These are phyloP conservation scores for Silurus asotus DNA, from an alignment of 2,113 vertebrate genomes.

Conservation along the genomic window DNA sequence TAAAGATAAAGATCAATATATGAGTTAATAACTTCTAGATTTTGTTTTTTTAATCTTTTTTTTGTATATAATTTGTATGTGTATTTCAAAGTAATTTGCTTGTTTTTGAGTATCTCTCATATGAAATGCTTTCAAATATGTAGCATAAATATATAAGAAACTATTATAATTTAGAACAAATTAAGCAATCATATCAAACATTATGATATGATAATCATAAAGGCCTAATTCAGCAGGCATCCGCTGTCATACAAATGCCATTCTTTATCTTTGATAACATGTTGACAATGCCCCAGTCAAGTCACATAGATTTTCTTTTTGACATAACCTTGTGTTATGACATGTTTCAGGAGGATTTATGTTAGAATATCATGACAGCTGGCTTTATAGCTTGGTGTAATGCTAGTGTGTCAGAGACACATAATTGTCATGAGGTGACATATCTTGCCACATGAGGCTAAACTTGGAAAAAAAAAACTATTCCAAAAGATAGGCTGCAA, in stretches of 20 bases:
- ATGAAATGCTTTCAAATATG: no score
- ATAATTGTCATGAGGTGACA: conserved; percentile 1
- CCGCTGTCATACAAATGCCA: neutral
- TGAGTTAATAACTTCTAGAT: no score
- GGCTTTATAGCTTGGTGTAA: neutral
- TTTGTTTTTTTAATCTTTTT: no score
- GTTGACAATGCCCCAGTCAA: neutral
- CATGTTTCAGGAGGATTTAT: neutral
- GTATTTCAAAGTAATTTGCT: no score
- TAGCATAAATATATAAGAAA: neutral
- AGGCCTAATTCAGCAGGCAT: neutral
- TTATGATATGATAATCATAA: neutral
- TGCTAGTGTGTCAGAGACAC: neutral
- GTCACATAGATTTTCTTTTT: neutral
- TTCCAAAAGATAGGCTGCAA: neutral
- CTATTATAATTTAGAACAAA: neutral
- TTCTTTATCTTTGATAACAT: neutral
- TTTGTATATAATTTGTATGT: no score
- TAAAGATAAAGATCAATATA: no score
- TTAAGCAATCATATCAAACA: neutral
- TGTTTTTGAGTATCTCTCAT: no score
- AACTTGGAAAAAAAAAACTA: neutral
- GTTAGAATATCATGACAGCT: neutral
- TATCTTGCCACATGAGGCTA: neutral
- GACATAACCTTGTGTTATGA: neutral